Evolutionary conservation across 2,113 vertebrate species (phyloP).

Genomic region (Patagioenas fasciata): DNA sequence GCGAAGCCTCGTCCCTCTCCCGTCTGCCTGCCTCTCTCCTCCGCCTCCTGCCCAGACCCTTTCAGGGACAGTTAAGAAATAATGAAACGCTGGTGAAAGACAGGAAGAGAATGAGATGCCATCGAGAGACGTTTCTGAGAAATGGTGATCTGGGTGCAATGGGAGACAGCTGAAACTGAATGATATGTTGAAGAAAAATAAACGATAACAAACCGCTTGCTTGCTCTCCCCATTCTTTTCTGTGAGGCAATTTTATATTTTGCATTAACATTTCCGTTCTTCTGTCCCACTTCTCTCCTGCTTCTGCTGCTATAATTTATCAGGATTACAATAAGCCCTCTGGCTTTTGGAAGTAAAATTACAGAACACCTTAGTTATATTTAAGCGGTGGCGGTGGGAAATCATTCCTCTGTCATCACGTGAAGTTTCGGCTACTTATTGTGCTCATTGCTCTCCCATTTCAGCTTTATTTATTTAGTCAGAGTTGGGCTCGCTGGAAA

Average conservation of each 20-base stretch:
- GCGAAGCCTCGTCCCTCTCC: not conserved
- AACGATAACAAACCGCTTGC: constrained; percentile 62
- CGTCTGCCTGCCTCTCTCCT: not conserved
- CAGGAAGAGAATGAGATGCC: constrained; percentile 71
- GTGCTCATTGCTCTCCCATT: not conserved
- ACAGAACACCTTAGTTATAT: constrained; percentile 22
- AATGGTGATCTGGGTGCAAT: constrained; percentile 65
- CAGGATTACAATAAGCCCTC: constrained; percentile 63
- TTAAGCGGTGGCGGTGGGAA: not conserved
- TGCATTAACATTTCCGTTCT: constrained; percentile 61
- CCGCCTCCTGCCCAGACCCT: not conserved
- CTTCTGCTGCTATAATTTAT: constrained; percentile 65
- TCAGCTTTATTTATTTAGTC: not conserved
- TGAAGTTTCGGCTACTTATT: not conserved
- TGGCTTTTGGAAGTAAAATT: constrained; percentile 67
- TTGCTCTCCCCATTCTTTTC: constrained; percentile 47
- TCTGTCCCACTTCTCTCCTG: constrained; percentile 52
- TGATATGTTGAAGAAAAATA: constrained; percentile 70
- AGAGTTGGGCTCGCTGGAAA: not conserved
- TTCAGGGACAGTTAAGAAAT: constrained; percentile 69
- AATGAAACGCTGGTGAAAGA: constrained; percentile 65
- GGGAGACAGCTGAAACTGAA: constrained; percentile 72
- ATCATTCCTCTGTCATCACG: not conserved
- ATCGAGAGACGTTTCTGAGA: constrained; percentile 63
- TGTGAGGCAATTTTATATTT: constrained; percentile 65